A percentile compares a stretch with the other conserved stretches of the same genome.
Conservation (phyloP, 2,888 invertebrate genomes). For the Slavum lentiscoides region DNA sequence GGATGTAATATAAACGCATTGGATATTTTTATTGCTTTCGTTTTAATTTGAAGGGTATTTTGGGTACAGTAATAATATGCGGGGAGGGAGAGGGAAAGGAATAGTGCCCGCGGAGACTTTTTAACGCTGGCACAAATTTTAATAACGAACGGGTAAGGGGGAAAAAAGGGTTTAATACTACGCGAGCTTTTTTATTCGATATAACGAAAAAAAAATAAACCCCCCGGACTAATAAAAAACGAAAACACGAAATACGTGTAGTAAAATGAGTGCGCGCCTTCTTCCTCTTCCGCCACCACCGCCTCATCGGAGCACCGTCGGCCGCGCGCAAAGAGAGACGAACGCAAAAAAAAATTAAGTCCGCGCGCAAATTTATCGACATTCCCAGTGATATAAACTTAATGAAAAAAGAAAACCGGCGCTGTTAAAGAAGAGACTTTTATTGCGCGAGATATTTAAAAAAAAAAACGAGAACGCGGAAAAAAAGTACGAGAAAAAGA, state of each 20-base stretch:
- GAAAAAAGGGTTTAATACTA: constrained; percentile 50
- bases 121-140: constrained; percentile 51
- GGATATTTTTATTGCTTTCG: constrained; percentile 51
- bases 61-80: not conserved
- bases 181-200: constrained; percentile 35
- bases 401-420: constrained; percentile 1
- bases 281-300: not conserved
- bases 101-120: constrained; percentile 41
- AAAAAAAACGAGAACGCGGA: no score
- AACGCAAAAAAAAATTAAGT: constrained; percentile 41
- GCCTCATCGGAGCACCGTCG: constrained; percentile 19
- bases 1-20: constrained; percentile 43
- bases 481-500: constrained; percentile 35
- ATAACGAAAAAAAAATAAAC: constrained; percentile 35
- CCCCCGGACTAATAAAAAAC: constrained; percentile 45
- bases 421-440: constrained; percentile 48
- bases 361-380: constrained; percentile 49
- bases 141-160: constrained; percentile 41
- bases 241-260: constrained; percentile 46
- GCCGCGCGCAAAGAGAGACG: constrained; percentile 16
- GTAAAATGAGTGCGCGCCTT: constrained; percentile 14
- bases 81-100: not conserved
- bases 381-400: constrained; percentile 40
- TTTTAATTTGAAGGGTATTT: constrained; percentile 48
- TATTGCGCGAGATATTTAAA: constrained; percentile 39